These are phyloP conservation scores for Struthio camelus DNA, from an alignment of 2,113 vertebrate species.

Conservation along the genomic window DNA sequence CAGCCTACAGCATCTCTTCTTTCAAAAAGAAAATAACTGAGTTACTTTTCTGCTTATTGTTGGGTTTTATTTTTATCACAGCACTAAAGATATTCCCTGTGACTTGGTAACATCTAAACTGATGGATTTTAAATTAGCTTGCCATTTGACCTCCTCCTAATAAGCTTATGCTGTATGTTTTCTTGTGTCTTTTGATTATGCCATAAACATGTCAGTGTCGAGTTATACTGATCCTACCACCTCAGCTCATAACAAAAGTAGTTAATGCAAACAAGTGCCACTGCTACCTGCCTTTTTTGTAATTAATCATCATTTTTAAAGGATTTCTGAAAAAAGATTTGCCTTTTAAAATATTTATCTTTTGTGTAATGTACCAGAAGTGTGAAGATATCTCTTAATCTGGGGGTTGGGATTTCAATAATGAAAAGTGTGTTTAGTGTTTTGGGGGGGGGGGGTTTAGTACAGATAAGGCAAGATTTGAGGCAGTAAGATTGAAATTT, in stretches of 20 bases:
- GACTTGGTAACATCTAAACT: neutral
- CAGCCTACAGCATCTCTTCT: neutral
- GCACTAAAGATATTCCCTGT: neutral
- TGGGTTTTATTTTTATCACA: neutral
- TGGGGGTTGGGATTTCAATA: neutral
- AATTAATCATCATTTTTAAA: neutral
- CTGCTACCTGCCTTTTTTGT: neutral
- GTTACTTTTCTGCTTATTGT: neutral
- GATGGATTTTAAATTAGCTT: neutral
- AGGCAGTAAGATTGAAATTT: neutral
- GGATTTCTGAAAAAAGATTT: neutral
- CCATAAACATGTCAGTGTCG: neutral
- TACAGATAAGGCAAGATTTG: neutral
- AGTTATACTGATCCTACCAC: neutral
- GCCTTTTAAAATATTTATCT: neutral
- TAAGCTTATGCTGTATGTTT: neutral
- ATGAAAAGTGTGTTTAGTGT: neutral
- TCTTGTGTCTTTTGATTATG: neutral
- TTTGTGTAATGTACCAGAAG: neutral
- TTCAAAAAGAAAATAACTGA: neutral
- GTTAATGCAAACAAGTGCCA: conserved; percentile 5
- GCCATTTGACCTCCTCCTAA: conserved; percentile 9
- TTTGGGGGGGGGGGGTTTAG: neutral
- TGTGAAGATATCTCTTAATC: neutral
- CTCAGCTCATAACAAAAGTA: conserved; percentile 2